Percentiles rank a stretch among this genome's conserved stretches.
These are phyloP conservation scores for Aix galericulata DNA, from an alignment of 2,113 vertebrate species.

Conservation along the genomic window DNA sequence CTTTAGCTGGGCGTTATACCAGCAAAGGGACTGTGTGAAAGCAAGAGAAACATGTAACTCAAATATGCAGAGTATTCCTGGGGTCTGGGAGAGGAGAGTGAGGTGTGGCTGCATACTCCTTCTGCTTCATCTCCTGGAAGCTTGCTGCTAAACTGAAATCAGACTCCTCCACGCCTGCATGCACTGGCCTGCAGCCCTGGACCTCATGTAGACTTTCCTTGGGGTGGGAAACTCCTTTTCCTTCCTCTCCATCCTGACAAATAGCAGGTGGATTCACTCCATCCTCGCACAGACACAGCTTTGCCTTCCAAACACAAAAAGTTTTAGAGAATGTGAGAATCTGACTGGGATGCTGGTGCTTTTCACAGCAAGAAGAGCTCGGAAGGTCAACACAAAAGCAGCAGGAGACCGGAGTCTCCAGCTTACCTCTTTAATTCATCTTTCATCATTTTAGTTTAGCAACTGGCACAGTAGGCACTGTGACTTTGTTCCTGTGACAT, in stretches of 20 bases:
- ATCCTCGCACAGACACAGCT: fast-evolving
- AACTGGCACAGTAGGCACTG: neutral
- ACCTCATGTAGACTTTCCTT: fast-evolving
- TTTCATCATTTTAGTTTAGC: neutral
- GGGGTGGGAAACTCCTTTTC: neutral
- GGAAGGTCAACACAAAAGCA: neutral
- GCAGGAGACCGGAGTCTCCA: neutral
- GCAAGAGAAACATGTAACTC: neutral
- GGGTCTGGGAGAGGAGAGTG: neutral
- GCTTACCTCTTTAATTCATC: neutral
- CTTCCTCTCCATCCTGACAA: neutral
- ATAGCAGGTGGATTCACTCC: fast-evolving
- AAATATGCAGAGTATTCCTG: neutral
- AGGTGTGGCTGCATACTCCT: fast-evolving
- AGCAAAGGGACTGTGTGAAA: neutral
- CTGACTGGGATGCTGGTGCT: neutral
- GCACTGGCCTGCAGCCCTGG: neutral
- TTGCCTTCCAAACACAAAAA: neutral
- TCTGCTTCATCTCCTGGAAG: neutral
- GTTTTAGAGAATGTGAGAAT: fast-evolving
- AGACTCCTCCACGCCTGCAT: neutral
- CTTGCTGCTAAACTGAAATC: neutral
- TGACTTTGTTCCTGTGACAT: neutral
- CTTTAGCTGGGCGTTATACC: neutral
- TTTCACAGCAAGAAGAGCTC: neutral